Conservation (phyloP, 2,113 vertebrate genomes). For the Cebus imitator region DNA sequence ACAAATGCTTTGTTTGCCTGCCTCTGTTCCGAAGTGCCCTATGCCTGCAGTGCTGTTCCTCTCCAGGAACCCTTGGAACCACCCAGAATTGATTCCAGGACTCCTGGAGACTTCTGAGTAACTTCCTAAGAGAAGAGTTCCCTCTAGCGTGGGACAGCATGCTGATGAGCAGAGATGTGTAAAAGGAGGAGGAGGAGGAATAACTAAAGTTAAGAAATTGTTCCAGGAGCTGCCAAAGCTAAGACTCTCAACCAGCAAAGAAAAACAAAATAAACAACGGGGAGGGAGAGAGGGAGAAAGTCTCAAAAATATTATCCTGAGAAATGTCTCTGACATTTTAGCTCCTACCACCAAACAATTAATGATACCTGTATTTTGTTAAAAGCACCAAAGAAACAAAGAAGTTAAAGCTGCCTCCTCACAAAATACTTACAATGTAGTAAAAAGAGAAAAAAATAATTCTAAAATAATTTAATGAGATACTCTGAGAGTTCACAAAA, state of each 20-base stretch:
- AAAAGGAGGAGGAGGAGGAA: not conserved
- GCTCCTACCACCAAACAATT: not conserved
- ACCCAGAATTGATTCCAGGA: not conserved
- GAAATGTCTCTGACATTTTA: not conserved
- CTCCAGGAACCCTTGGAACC: not conserved
- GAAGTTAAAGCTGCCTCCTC: not conserved
- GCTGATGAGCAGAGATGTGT: not conserved
- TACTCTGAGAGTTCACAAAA: not conserved
- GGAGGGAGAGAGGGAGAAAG: not conserved
- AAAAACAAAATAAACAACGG: not conserved
- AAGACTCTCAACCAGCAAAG: not conserved
- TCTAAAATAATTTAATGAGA: constrained; percentile 28
- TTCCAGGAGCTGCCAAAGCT: not conserved
- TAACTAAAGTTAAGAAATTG: not conserved
- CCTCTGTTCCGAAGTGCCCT: not conserved
- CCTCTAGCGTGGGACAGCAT: not conserved
- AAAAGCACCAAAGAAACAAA: not conserved
- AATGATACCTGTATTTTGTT: not conserved
- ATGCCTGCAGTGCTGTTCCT: not conserved
- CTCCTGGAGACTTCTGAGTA: not conserved
- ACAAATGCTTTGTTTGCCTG: not conserved
- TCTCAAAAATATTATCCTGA: not conserved
- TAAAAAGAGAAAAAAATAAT: not conserved
- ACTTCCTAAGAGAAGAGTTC: not conserved
- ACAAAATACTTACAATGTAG: not conserved